These are phyloP conservation scores for Gymnoscopelus braueri DNA, from an alignment of 2,797 vertebrate genomes.

Conservation along the genomic window DNA sequence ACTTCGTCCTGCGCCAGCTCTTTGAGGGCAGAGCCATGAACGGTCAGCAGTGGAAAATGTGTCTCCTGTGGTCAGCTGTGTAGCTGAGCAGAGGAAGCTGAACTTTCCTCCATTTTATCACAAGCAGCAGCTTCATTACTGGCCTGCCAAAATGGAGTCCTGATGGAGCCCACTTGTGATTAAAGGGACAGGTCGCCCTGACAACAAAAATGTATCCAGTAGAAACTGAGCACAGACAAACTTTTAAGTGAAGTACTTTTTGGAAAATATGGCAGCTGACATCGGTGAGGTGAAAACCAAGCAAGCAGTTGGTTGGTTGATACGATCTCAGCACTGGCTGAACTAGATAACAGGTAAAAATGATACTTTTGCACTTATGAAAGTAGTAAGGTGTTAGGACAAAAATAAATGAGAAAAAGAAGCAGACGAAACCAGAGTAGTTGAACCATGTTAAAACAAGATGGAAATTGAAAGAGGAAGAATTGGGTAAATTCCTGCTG, in stretches of 20 bases:
- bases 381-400: background rate
- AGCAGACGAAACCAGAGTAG: too few species aligned
- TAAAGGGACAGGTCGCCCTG: constrained; percentile 63
- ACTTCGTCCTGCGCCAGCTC: constrained; percentile 15
- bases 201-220: background rate
- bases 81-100: constrained; percentile 61
- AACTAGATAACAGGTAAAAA: background rate
- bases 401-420: background rate
- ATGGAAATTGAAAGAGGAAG: too few species aligned
- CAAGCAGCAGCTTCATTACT: constrained; percentile 73
- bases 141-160: constrained; percentile 77
- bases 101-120: constrained; percentile 81
- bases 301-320: too few species aligned
- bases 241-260: background rate
- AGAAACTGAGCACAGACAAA: background rate
- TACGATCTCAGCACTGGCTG: background rate
- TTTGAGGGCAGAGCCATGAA: constrained; percentile 57
- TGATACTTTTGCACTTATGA: too few species aligned
- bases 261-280: too few species aligned
- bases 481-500: too few species aligned
- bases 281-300: too few species aligned
- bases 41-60: constrained; percentile 65
- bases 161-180: constrained; percentile 69
- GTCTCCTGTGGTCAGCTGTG: constrained; percentile 58
- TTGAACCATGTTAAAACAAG: too few species aligned